Evolutionary conservation across 2,888 invertebrate genomes (phyloP).

Genomic region (Melinaea marsaeus): DNA sequence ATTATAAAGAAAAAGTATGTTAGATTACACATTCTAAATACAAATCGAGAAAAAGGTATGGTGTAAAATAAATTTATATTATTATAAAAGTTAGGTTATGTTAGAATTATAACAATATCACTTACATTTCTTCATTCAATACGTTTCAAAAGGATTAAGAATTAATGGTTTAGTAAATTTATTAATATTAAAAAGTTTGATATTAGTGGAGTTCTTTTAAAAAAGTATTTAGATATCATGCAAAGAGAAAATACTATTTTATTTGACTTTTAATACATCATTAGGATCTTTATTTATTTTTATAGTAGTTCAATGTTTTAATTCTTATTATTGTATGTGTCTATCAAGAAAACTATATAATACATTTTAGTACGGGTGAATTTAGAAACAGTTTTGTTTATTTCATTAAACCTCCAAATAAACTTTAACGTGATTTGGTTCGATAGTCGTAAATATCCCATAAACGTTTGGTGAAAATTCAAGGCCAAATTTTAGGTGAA

Average conservation of each 20-base stretch:
- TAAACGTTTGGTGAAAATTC: conserved; percentile 9
- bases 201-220: conserved; percentile 1
- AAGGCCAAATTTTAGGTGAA: conserved; percentile 34
- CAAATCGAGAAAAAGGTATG: too few relatives aligned
- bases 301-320: too few relatives aligned
- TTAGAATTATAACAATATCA: too few relatives aligned
- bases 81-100: too few relatives aligned
- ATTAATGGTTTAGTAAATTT: too few relatives aligned
- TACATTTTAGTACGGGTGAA: background rate
- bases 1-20: background rate
- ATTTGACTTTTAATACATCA: too few relatives aligned
- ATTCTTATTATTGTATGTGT: too few relatives aligned
- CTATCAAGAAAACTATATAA: background rate
- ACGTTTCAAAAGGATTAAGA: too few relatives aligned
- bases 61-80: too few relatives aligned
- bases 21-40: too few relatives aligned
- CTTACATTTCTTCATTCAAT: too few relatives aligned
- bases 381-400: background rate
- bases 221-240: background rate
- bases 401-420: conserved; percentile 4
- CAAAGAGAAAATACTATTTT: background rate
- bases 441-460: conserved; percentile 2
- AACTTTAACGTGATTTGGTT: background rate
- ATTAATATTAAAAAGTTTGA: background rate
- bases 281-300: too few relatives aligned